Evolutionary conservation across 2,888 invertebrate species (phyloP).

Genomic region (Coenonympha glycerion): DNA sequence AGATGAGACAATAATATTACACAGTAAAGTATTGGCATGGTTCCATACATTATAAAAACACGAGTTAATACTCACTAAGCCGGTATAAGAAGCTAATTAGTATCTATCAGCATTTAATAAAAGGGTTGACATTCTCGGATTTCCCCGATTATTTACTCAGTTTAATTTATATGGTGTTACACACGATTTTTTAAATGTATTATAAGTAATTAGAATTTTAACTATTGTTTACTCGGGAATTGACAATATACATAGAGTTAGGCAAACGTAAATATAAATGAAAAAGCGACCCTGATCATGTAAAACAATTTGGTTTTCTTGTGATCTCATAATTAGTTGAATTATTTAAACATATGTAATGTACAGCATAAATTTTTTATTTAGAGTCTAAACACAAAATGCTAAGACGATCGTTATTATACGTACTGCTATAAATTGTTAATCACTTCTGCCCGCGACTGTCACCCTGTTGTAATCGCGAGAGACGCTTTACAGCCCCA

Average conservation of each 20-base stretch:
- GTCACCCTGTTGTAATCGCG: conserved; percentile 35
- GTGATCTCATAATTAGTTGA: too few relatives aligned
- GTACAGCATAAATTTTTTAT: too few relatives aligned
- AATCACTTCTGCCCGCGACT: conserved; percentile 42
- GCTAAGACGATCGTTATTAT: neutral
- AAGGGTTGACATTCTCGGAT: conserved; percentile 10
- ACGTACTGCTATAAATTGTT: neutral
- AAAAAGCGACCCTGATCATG: too few relatives aligned
- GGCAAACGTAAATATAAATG: too few relatives aligned
- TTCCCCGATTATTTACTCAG: conserved; percentile 13
- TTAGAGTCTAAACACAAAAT: too few relatives aligned
- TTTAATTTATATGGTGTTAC: conserved; percentile 6
- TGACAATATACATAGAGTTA: too few relatives aligned
- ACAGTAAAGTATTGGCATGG: conserved; percentile 6
- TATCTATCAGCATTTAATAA: conserved; percentile 10
- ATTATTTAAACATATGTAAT: too few relatives aligned
- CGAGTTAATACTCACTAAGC: conserved; percentile 9
- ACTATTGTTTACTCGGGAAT: too few relatives aligned
- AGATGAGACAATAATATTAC: too few relatives aligned
- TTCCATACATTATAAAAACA: conserved; percentile 14
- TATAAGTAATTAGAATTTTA: too few relatives aligned
- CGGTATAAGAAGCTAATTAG: conserved; percentile 13
- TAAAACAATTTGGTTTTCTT: too few relatives aligned
- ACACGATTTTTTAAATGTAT: too few relatives aligned
- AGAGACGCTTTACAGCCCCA: conserved; percentile 56